Evolutionary conservation across 2,797 vertebrate genomes (phyloP).

Genomic region (Peromyscus eremicus): DNA sequence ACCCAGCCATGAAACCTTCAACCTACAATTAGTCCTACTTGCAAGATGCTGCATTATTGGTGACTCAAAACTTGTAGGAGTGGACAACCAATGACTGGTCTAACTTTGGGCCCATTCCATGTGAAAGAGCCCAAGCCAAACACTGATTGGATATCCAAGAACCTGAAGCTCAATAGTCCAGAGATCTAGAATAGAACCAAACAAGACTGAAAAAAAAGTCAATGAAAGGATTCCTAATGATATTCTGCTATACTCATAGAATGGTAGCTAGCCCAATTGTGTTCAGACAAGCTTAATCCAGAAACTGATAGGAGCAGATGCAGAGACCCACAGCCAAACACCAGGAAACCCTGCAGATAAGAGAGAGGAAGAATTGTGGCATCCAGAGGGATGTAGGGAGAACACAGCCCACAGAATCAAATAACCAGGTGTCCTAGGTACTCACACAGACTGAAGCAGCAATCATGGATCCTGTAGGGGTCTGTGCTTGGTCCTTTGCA

Average conservation of each 20-base stretch:
- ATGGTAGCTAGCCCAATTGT: not conserved
- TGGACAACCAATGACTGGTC: not conserved
- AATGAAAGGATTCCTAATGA: not conserved
- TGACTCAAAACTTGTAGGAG: not conserved
- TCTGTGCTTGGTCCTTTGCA: not conserved
- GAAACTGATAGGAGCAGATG: not conserved
- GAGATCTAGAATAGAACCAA: not conserved
- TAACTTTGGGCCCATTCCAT: not conserved
- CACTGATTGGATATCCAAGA: not conserved
- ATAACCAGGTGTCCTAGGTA: not conserved
- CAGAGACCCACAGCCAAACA: not conserved
- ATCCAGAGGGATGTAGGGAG: not conserved
- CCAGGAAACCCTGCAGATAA: not conserved
- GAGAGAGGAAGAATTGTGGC: not conserved
- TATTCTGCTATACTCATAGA: not conserved
- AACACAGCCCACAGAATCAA: not conserved
- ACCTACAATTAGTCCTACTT: not conserved
- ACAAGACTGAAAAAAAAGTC: not conserved
- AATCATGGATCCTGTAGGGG: not conserved
- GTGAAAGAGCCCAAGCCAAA: not conserved
- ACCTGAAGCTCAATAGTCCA: not conserved
- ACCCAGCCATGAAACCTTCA: not conserved
- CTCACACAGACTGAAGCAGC: not conserved
- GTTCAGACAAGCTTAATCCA: not conserved
- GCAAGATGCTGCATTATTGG: not conserved